Base-by-base conservation (phyloP, 1,140 invertebrate species). In the Drosophila novamexicana region DNA sequence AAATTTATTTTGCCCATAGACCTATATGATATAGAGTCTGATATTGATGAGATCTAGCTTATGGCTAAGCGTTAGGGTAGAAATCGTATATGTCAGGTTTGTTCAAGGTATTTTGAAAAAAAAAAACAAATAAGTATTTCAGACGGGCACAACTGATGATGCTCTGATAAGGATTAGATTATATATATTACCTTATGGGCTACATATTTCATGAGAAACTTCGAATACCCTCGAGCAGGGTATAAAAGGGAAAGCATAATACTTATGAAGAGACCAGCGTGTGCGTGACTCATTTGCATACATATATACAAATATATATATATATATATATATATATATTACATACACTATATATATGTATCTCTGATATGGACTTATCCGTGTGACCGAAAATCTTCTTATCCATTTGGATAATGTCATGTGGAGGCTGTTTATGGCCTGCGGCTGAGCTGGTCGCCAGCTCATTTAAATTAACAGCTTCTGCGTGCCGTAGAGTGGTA, bases 281-380 rank as follows among this genome's bases (percentile, higher is more conserved):
- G 77, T 79, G 72, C 75, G 79, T 81, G 79, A 75, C 79, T 77
- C 66, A 82, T 82, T 77, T 81, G 63, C 79, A 74, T 74, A 2
- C 16, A 58, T 18, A 58, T 7, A 49, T 18, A 57, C 32, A n/a
- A 8, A 49, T 5, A 57, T 39, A 40, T 10, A 39, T 22, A 22
- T 10, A 42, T 12, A 10, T 5, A 42, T 8, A 44, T 32, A n/a
- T 22, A n/a, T 29, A 8, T 12, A 29, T 18, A 40, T 57, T 5
- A 29, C 4, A 29, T 29, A 29, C 22, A 29, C 14, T 14, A 14
- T 14, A 14, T 29, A 40, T 42, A n/a, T 40, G 22, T 44, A 32
- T 44, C 1, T 58, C 10, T 58, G 34, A 53, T 53, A 16, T 37
- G 50, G 36, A 18, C 14, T 53, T 10, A 47, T 45, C 42, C 32